phyloP scores from a whole-genome alignment of 1,140 invertebrate genomes.

The Ips typographus region DNA sequence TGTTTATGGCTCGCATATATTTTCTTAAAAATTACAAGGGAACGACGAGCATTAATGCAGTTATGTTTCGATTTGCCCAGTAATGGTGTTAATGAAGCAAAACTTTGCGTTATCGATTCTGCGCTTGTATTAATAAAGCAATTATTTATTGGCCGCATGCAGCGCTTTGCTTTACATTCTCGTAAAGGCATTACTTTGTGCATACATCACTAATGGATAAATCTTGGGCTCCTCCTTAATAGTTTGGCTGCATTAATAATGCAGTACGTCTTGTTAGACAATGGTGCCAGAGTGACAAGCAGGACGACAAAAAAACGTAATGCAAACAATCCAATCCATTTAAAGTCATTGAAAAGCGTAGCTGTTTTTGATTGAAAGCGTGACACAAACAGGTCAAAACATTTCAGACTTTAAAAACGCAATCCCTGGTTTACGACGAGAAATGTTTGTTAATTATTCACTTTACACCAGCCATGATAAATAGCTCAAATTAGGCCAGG shows the following conservation, averaged over 20 bases:
- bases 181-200: background rate
- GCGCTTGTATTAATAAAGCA: background rate
- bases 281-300: background rate
- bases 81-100: background rate
- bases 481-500: conserved; percentile 1
- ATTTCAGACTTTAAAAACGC: too few relatives aligned
- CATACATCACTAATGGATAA: conserved; percentile 7
- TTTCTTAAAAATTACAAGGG: conserved; percentile 11
- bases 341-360: background rate
- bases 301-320: background rate
- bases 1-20: conserved; percentile 9
- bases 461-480: background rate
- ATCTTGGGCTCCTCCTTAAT: conserved; percentile 10
- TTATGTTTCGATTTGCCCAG: background rate
- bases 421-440: too few relatives aligned
- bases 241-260: conserved; percentile 11
- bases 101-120: background rate
- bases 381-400: too few relatives aligned
- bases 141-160: background rate
- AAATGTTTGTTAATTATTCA: background rate
- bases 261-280: background rate
- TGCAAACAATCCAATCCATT: background rate
- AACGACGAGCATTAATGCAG: background rate
- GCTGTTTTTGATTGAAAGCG: too few relatives aligned
- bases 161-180: background rate